Base-by-base conservation (phyloP, 35 echinoderm and acorn worm genomes). In the Holothuria glaberrima region DNA sequence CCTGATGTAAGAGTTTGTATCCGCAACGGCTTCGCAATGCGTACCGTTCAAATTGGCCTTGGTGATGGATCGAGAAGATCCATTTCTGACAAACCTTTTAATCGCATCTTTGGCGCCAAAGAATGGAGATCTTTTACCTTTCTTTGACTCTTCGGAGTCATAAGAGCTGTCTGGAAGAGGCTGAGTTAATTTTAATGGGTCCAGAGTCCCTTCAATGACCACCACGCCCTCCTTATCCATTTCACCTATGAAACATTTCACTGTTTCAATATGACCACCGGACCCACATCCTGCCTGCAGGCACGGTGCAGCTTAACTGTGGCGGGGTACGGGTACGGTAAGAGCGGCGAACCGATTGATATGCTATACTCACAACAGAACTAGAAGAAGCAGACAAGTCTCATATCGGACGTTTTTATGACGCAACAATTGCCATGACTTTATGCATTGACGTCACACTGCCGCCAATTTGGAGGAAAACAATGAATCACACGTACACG, bases 101-200 rank as follows among this genome's bases (percentile, higher is more conserved):
- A 87, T 46, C 20, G 65, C 85, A 26, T 87, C 85, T 19, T 71
- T 69, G 34, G 85, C 85, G 12, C 85, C 85, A 48, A 46, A 33
- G n/a, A 87, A 87, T 68, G 65, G 34, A 52, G 85, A 87, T 30
- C 45, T 41, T 34, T 87, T 87, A 35, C 85, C 62, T 36, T 84
- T 84, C 33, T 84, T 61, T 30, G 80, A 84, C 13, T 84, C 56
- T 13, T 84, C 54, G n/a, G 50, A 83, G 30, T 84, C 80, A 24
- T 84, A 29, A 9, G 56, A 84, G 58, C 57, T 84, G 31, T 32
- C 80, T 22, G 57, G 61, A 21, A 9, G 10, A 30, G 57, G 46
- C 32, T 84, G 80, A 26, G 44, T 24, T 29, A 25, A 32, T 7
- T 20, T n/a, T 57, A 30, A n/a, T 29, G 79, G 79, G 48, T 82